A percentile compares a stretch with the other conserved stretches of the same genome.
Evolutionary conservation across 2,113 vertebrate species (phyloP).

Genomic region (Leptobrachium ailaonicum): DNA sequence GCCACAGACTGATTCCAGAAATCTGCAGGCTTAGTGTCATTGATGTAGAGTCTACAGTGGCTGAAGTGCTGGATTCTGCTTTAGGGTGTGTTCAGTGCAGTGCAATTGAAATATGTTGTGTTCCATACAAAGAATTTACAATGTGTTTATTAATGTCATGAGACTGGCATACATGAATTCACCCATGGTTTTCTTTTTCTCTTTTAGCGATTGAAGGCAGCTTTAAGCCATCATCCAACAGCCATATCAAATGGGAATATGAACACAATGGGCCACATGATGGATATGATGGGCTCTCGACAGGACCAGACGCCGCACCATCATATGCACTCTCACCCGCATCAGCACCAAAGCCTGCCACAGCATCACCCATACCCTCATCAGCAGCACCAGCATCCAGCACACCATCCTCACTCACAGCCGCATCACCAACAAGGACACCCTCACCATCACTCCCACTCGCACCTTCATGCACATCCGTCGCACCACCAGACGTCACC

Average conservation of each 20-base stretch:
- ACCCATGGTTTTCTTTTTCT: constrained; percentile 49
- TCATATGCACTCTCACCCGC: constrained; percentile 91
- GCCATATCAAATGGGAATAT: constrained; percentile 93
- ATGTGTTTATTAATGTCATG: neutral
- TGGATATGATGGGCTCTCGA: constrained; percentile 97
- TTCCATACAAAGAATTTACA: too few species aligned
- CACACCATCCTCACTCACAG: constrained; percentile 85
- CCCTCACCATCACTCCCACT: constrained; percentile 89
- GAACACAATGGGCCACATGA: constrained; percentile 98
- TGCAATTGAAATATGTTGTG: neutral
- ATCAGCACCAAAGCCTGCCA: constrained; percentile 88
- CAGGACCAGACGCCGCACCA: constrained; percentile 88
- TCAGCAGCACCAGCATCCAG: constrained; percentile 83
- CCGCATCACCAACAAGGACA: constrained; percentile 89
- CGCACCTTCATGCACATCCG: constrained; percentile 84
- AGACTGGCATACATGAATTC: constrained; percentile 2
- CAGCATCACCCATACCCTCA: constrained; percentile 78
- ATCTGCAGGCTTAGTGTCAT: too few species aligned
- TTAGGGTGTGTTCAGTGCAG: neutral
- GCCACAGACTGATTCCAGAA: too few species aligned
- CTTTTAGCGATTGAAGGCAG: constrained; percentile 93
- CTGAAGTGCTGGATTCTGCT: too few species aligned
- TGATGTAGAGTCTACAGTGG: too few species aligned
- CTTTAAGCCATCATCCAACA: constrained; percentile 91
- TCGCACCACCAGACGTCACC: constrained; percentile 94